Evolutionary conservation across 2,797 vertebrate genomes (phyloP).

Genomic region (Neopelma chrysocephalum): DNA sequence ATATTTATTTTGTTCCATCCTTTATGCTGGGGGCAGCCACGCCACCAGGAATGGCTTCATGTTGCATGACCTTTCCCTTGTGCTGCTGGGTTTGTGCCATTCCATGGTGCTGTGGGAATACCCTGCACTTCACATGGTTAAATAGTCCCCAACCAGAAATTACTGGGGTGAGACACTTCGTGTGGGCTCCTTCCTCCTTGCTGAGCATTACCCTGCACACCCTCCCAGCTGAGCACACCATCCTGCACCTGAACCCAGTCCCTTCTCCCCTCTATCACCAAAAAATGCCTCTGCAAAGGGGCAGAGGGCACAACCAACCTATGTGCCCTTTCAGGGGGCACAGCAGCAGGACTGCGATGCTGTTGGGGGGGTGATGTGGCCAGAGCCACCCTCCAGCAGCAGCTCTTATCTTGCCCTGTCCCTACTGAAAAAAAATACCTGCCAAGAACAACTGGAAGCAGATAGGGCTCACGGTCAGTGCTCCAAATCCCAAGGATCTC

Average conservation of each 20-base stretch:
- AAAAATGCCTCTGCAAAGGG: not conserved
- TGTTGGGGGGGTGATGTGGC: not conserved
- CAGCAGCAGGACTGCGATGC: not conserved
- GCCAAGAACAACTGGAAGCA: not conserved
- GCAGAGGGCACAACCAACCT: not conserved
- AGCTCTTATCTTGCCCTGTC: not conserved
- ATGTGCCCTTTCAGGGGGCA: accelerated
- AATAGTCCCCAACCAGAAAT: not conserved
- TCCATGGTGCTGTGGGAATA: not conserved
- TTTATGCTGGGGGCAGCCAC: accelerated
- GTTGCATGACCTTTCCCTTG: not conserved
- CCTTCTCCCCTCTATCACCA: not conserved
- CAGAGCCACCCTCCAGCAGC: not conserved
- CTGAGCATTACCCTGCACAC: not conserved
- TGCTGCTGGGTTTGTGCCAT: accelerated
- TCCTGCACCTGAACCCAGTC: not conserved
- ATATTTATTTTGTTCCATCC: not conserved
- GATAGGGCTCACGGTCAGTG: not conserved
- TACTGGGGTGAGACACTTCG: not conserved
- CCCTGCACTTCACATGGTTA: not conserved
- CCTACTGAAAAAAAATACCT: not conserved
- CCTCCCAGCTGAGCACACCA: not conserved
- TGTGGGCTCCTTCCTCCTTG: not conserved
- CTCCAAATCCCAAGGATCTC: not conserved
- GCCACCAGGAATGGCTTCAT: not conserved